Evolutionary conservation across 2,797 vertebrate genomes (phyloP), one percentile per base, ranked within the genome.

Genomic region (Urocyon cinereoargenteus): DNA sequence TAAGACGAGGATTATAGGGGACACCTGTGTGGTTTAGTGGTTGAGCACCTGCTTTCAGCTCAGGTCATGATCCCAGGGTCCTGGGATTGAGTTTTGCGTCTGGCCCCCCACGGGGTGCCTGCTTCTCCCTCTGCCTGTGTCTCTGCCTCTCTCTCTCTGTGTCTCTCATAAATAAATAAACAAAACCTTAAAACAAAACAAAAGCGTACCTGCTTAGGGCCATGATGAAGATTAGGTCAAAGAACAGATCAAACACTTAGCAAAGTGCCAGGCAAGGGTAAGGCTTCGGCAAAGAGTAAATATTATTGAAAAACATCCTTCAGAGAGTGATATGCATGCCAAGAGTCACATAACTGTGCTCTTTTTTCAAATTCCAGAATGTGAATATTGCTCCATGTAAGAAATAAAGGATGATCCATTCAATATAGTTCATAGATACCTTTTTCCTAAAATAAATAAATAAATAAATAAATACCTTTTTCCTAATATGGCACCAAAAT

Each of bases 271-370:
- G 26, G 10, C 15, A 4, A 24, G 36, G 78, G 61, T 40, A 40
- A 73, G 51, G 61, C 16, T 49, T 85, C 24, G 36, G 28, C 78
- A 81, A 90, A 96, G 49, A 68, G 68, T 64, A 68, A 95, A 36
- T 19, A 36, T 85, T 77, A n/a, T 64, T n/a, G 24, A 84, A 94
- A 96, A 87, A 28, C 51, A 34, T 11, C 53, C 15, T 94, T 94
- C 78, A 45, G 62, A 88, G 55, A 66, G 31, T 13, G 5, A 24
- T 34, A 12, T 26, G 4, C 14, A 21, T 24, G 31, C 45, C 55
- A 22, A 49, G 22, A 85, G 24, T 57, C 40, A 21, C 22, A 53
- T 34, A 45, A 5, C 4, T 49, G 59, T 5, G 3, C 13, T 83
- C 40, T 92, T 62, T 45, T 70, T 78, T 57, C 49, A 78, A 66